Percentiles rank a stretch among this genome's conserved stretches.
These are phyloP conservation scores for Urosaurus nigricauda DNA, from an alignment of 2,797 vertebrate species.

Conservation along the genomic window DNA sequence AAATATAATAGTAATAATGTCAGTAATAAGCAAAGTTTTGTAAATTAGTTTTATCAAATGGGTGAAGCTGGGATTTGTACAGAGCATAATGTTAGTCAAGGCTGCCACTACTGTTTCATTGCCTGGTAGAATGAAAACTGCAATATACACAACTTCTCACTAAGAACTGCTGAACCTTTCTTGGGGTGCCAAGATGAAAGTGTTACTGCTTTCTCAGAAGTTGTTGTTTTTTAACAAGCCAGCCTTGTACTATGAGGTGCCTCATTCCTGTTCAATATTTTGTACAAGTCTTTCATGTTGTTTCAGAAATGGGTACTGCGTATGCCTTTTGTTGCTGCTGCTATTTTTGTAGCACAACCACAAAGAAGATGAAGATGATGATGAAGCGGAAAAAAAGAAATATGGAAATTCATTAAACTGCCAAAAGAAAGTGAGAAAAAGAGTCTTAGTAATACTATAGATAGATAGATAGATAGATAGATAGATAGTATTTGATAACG, in stretches of 20 bases:
- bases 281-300: conserved; percentile 28
- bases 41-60: conserved; percentile 20
- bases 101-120: not conserved
- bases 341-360: not conserved
- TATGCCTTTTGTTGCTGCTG: not conserved
- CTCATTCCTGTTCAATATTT: conserved; percentile 26
- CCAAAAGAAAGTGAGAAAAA: not conserved
- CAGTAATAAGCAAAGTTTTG: not conserved
- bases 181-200: conserved; percentile 21
- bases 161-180: not conserved
- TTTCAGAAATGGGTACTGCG: conserved; percentile 21
- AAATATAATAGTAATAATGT: too few relatives aligned
- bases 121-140: not conserved
- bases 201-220: conserved; percentile 16
- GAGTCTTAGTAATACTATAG: not conserved
- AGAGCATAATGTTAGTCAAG: not conserved
- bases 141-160: not conserved
- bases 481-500: not conserved
- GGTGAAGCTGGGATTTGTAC: not conserved
- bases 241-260: conserved; percentile 2
- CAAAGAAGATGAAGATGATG: not conserved
- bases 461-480: too few relatives aligned
- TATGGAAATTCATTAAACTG: not conserved
- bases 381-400: not conserved
- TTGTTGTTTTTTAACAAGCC: conserved; percentile 40